Percentiles rank a stretch among this genome's conserved stretches.
Conservation (phyloP, 1,140 invertebrate species). For the Panonychus citri region DNA sequence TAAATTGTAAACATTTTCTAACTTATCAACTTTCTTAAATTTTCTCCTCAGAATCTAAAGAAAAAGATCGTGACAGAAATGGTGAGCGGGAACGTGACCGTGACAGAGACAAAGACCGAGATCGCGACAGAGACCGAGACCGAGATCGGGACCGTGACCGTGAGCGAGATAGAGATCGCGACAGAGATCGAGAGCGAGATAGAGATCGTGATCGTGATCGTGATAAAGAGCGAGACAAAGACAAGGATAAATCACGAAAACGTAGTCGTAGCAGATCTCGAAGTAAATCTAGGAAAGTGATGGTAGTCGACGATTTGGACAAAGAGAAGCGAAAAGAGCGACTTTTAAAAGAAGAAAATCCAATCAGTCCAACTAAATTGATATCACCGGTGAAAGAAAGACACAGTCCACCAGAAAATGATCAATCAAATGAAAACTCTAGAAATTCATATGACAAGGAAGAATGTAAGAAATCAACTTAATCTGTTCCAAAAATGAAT, state of each 20-base stretch:
- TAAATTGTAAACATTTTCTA: not conserved
- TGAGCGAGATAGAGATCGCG: not conserved
- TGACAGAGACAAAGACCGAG: not conserved
- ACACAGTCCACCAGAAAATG: too few species aligned
- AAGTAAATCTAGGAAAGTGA: not conserved
- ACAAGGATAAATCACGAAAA: not conserved
- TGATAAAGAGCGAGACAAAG: not conserved
- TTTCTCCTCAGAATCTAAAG: not conserved
- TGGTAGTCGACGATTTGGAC: not conserved
- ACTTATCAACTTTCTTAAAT: not conserved
- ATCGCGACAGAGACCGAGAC: not conserved
- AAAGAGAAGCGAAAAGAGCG: not conserved
- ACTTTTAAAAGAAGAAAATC: not conserved
- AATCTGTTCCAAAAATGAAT: too few species aligned
- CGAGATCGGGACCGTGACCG: not conserved
- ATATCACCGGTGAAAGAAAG: too few species aligned
- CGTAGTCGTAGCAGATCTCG: not conserved
- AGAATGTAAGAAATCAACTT: not conserved
- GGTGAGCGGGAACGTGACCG: not conserved
- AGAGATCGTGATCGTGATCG: not conserved
- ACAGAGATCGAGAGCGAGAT: not conserved
- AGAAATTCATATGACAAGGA: not conserved
- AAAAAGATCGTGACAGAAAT: not conserved
- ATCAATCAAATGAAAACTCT: not conserved
- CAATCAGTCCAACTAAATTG: too few species aligned